Conservation (phyloP, 2,113 vertebrate species). For the cat (Felis catus) region F.catus_Fca126_mat1.0 CM031424.1:14238001-14238500, state of each 20-base stretch:
- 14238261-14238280: not conserved
- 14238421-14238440: not conserved
- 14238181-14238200: not conserved
- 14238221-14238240: not conserved
- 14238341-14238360: not conserved
- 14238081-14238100: not conserved
- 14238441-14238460: not conserved
- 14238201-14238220: not conserved
- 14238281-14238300: not conserved
- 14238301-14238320: not conserved
- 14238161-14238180: not conserved
- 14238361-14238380: not conserved
- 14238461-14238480: not conserved
- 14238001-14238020: not conserved
- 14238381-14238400: not conserved
- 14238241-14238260: not conserved
- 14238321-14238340: fast-evolving
- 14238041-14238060: not conserved
- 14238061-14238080: not conserved
- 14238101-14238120: not conserved
- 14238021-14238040: not conserved
- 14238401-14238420: not conserved
- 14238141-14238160: not conserved
- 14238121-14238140: not conserved
- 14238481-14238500: not conserved